Evolutionary conservation across 2,888 invertebrate genomes (phyloP).

Genomic region (Strigamia maritima): DNA sequence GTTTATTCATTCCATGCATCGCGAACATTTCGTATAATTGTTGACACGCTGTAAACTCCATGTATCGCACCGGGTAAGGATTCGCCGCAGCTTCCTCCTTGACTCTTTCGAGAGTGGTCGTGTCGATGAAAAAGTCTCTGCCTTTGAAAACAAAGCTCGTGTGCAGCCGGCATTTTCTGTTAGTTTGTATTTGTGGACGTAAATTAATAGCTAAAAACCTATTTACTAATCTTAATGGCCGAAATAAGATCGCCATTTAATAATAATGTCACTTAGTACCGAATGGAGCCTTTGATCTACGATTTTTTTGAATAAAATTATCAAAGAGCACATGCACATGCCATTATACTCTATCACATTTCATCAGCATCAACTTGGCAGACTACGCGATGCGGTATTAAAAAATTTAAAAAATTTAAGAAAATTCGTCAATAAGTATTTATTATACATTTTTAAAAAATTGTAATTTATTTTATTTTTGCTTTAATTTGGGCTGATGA

Average conservation of each 20-base stretch:
- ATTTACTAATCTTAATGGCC: not conserved
- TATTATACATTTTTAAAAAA: not conserved
- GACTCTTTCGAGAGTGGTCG: not conserved
- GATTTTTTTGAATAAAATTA: too few relatives aligned
- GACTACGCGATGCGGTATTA: too few relatives aligned
- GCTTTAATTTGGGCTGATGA: not conserved
- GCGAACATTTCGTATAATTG: not conserved
- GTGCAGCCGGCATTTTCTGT: not conserved
- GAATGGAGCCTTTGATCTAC: too few relatives aligned
- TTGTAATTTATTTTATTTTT: not conserved
- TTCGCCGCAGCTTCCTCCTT: not conserved
- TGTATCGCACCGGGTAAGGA: not conserved
- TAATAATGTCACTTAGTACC: too few relatives aligned
- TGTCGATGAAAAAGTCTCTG: not conserved
- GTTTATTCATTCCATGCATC: not conserved
- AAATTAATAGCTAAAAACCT: not conserved
- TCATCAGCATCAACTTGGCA: too few relatives aligned
- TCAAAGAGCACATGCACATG: too few relatives aligned
- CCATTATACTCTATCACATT: too few relatives aligned
- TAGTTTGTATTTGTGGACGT: not conserved
- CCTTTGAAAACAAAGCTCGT: not conserved
- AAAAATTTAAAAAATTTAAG: not conserved
- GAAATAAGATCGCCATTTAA: not conserved
- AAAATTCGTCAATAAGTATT: not conserved
- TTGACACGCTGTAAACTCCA: not conserved